These are phyloP conservation scores for Arge pagana DNA, from an alignment of 2,888 invertebrate species.

Conservation along the genomic window DNA sequence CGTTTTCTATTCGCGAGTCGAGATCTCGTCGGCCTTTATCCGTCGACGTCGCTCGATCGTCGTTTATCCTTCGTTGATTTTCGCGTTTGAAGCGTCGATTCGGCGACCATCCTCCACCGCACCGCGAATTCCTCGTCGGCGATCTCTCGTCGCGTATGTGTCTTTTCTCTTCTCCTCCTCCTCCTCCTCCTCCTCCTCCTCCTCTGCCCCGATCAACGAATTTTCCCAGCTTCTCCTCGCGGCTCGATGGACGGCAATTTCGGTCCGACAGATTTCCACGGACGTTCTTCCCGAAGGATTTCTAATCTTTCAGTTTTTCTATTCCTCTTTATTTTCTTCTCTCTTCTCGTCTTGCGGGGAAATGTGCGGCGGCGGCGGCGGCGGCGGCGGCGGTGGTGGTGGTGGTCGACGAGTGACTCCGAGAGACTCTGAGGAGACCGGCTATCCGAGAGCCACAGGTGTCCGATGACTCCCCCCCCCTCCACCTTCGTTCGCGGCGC, in stretches of 20 bases:
- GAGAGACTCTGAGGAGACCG: too few species aligned
- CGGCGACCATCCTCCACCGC: conserved; percentile 35
- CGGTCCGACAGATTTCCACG: too few species aligned
- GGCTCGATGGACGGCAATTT: too few species aligned
- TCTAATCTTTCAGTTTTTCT: not conserved
- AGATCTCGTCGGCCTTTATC: too few species aligned
- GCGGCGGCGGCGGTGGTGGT: conserved; percentile 52
- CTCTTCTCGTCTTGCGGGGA: not conserved
- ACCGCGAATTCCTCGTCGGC: conserved; percentile 31
- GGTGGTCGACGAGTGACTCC: conserved; percentile 58
- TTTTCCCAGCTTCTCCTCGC: too few species aligned
- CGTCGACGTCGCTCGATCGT: too few species aligned
- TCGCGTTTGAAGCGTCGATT: conserved; percentile 29
- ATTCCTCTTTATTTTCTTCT: not conserved
- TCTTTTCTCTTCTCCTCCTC: too few species aligned
- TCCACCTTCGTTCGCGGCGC: conserved; percentile 28
- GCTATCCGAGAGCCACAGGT: conserved; percentile 56
- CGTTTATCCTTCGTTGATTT: too few species aligned
- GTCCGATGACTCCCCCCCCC: conserved; percentile 34
- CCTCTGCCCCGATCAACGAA: too few species aligned
- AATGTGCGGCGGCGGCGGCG: conserved; percentile 27
- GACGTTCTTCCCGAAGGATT: too few species aligned
- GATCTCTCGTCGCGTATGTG: conserved; percentile 25
- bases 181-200: too few species aligned
- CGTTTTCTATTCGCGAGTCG: too few species aligned